Conservation (phyloP, 1,140 invertebrate species). For the Drosophila sp. region DNA sequence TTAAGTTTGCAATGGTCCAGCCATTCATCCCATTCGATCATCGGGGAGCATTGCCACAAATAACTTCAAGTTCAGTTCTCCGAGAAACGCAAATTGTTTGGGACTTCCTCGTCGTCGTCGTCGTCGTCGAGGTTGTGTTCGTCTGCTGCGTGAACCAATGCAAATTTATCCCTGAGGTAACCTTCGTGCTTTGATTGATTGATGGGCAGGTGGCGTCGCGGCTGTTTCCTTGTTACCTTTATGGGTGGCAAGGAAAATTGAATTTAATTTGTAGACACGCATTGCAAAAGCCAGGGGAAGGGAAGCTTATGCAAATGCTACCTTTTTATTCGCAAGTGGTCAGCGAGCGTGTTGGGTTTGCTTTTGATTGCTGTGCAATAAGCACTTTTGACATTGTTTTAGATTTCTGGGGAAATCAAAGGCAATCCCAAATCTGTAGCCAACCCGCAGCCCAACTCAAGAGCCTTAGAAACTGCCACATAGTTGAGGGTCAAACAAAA, state of each 20-base stretch:
- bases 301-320: constrained; percentile 69
- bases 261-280: constrained; percentile 79
- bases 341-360: constrained; percentile 33
- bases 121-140: background rate
- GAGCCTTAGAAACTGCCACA: constrained; percentile 7
- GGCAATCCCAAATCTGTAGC: constrained; percentile 45
- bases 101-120: constrained; percentile 33
- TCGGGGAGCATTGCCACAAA: constrained; percentile 24
- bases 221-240: constrained; percentile 39
- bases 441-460: constrained; percentile 29
- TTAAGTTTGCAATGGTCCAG: constrained; percentile 63
- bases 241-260: constrained; percentile 57
- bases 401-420: constrained; percentile 79
- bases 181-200: constrained; percentile 81
- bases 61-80: constrained; percentile 21
- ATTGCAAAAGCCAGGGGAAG: constrained; percentile 42
- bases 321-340: constrained; percentile 53
- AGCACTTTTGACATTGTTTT: constrained; percentile 80
- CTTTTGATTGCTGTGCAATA: constrained; percentile 70
- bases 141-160: constrained; percentile 73
- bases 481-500: background rate
- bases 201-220: constrained; percentile 66
- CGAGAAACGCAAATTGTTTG: constrained; percentile 70
- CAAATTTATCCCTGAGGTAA: constrained; percentile 80
- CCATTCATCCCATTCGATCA: constrained; percentile 54